phyloP scores from a whole-genome alignment of 2,797 vertebrate species.

The Chaenodraco wilsoni region DNA sequence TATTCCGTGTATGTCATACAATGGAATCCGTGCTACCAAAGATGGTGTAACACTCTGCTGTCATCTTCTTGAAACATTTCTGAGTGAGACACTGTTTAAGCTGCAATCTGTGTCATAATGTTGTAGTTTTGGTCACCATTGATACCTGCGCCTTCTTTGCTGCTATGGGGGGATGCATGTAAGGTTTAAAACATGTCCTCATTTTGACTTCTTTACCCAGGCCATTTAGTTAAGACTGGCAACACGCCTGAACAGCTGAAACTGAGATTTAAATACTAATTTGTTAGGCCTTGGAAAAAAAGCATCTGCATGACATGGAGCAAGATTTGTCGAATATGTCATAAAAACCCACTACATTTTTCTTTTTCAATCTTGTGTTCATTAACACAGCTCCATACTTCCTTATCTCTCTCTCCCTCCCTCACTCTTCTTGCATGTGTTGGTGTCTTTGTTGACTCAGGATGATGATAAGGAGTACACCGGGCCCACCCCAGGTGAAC shows the following conservation, averaged over 20 bases:
- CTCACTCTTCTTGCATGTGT: neutral
- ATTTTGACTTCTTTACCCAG: neutral
- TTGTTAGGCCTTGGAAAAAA: neutral
- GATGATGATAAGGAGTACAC: slow-evolving; percentile 89
- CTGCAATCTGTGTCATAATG: neutral
- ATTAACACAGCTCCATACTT: neutral
- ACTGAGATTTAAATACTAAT: neutral
- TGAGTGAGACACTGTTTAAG: neutral
- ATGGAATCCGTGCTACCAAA: neutral
- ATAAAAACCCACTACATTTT: neutral
- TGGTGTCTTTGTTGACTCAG: slow-evolving; percentile 71
- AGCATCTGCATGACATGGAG: neutral
- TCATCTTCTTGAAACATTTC: neutral
- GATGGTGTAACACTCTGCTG: too few species aligned
- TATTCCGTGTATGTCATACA: neutral
- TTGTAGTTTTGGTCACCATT: neutral
- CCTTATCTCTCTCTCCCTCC: neutral
- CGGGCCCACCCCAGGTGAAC: slow-evolving; percentile 87
- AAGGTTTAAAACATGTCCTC: neutral
- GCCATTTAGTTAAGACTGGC: neutral
- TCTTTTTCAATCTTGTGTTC: neutral
- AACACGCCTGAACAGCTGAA: neutral
- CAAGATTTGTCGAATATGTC: neutral
- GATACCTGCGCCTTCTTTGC: neutral
- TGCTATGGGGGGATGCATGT: neutral